phyloP scores from a whole-genome alignment of 2,797 vertebrate genomes.

The Naso thynnoides region DNA sequence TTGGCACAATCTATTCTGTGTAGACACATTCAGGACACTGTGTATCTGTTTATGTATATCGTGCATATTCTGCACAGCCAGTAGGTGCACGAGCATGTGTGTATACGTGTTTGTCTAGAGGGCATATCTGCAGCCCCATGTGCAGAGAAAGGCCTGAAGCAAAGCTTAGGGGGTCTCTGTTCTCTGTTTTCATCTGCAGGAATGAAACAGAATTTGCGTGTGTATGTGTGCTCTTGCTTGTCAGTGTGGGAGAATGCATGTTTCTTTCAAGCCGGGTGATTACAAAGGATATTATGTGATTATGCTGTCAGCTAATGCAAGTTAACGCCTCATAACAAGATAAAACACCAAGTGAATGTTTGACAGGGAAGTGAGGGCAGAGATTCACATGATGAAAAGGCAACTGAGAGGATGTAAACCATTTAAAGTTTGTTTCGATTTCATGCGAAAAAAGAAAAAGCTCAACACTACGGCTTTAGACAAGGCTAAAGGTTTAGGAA shows the following conservation, averaged over 20 bases:
- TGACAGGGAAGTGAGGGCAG: constrained; percentile 13
- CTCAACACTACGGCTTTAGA: not conserved
- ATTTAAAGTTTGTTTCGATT: not conserved
- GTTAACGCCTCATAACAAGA: constrained; percentile 45
- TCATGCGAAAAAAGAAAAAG: not conserved
- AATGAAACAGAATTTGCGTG: constrained; percentile 39
- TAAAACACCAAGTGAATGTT: constrained; percentile 19
- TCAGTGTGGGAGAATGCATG: not conserved
- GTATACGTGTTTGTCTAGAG: constrained; percentile 22
- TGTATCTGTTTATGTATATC: constrained; percentile 35
- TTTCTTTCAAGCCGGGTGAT: constrained; percentile 22
- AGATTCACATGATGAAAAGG: constrained; percentile 11
- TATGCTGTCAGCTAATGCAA: constrained; percentile 19
- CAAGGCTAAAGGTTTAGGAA: not conserved
- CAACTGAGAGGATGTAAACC: constrained; percentile 17
- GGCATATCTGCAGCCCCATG: constrained; percentile 20
- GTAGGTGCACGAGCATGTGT: not conserved
- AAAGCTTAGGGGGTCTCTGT: constrained; percentile 12
- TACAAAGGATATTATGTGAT: constrained; percentile 29
- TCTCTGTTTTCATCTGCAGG: constrained; percentile 17
- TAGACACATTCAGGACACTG: constrained; percentile 46
- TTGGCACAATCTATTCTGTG: constrained; percentile 51
- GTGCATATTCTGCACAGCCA: constrained; percentile 30
- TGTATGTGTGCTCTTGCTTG: not conserved
- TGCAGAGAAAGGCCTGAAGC: constrained; percentile 20